Conservation (phyloP, 2,113 vertebrate genomes). For the Tyrannus savana region DNA sequence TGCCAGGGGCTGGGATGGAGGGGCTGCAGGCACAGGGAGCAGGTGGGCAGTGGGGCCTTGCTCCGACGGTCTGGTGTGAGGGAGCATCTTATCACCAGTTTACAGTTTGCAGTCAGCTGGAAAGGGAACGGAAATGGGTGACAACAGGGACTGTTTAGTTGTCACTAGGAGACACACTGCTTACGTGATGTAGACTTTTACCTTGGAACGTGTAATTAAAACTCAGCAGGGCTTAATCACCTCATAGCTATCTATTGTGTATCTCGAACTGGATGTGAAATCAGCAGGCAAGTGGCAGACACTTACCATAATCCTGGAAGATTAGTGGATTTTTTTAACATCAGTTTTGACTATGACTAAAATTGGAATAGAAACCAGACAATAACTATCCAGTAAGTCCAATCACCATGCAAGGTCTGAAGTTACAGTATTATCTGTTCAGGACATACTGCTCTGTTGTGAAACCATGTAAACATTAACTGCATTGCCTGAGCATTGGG, state of each 20-base stretch:
- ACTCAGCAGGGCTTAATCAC: background rate
- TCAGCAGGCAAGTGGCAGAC: background rate
- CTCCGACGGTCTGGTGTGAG: accelerated
- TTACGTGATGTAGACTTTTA: background rate
- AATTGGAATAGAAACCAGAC: background rate
- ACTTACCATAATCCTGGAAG: background rate
- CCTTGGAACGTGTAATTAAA: conserved; percentile 28
- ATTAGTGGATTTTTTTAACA: background rate
- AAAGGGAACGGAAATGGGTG: background rate
- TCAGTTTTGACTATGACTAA: background rate
- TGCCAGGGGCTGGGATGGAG: background rate
- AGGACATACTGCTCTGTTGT: background rate
- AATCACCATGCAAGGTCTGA: background rate
- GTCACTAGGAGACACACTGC: background rate
- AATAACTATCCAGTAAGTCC: background rate
- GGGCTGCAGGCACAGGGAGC: background rate
- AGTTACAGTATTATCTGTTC: conserved; percentile 26
- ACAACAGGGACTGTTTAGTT: background rate
- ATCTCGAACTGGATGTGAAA: background rate
- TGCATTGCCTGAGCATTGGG: background rate
- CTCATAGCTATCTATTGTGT: background rate
- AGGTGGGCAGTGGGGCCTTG: accelerated
- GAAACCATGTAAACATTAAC: conserved; percentile 53
- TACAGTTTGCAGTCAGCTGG: background rate
- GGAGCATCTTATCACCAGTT: background rate